Conservation (phyloP, 2,113 vertebrate species). For the Chascanopsetta lugubris region DNA sequence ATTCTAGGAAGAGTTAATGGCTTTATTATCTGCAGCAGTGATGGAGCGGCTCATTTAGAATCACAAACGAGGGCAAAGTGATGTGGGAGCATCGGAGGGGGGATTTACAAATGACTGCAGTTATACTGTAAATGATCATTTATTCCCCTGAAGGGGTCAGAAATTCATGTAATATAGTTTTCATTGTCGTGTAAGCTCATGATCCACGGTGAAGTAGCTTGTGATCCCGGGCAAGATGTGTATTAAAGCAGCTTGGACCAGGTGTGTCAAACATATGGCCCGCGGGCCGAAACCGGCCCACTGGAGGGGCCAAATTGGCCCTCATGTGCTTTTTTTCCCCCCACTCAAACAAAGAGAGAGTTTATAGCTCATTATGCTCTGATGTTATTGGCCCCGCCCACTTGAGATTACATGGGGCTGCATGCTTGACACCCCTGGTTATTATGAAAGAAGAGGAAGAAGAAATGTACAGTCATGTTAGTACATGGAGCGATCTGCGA, state of each 20-base stretch:
- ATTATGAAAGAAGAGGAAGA: too few species aligned
- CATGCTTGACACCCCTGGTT: too few species aligned
- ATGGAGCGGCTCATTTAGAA: constrained; percentile 41
- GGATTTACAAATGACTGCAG: not conserved
- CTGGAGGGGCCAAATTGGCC: too few species aligned
- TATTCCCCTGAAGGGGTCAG: not conserved
- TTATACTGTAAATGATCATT: constrained; percentile 6
- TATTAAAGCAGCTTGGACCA: not conserved
- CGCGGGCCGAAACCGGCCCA: too few species aligned
- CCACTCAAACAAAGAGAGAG: too few species aligned
- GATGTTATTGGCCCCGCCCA: too few species aligned
- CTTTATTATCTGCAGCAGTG: constrained; percentile 53
- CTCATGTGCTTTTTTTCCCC: too few species aligned
- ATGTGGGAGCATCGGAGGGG: constrained; percentile 31
- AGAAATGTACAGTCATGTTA: constrained; percentile 44
- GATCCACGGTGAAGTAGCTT: not conserved
- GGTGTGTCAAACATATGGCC: not conserved
- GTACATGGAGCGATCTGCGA: constrained; percentile 23
- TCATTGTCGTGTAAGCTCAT: constrained; percentile 19
- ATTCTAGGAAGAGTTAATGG: constrained; percentile 62
- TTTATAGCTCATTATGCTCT: too few species aligned
- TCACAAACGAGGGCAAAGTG: constrained; percentile 41
- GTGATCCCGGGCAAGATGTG: constrained; percentile 12
- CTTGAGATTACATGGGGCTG: too few species aligned
- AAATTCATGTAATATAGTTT: not conserved